Base-by-base conservation (phyloP, 1,140 invertebrate genomes). In the Formica exsecta region DNA sequence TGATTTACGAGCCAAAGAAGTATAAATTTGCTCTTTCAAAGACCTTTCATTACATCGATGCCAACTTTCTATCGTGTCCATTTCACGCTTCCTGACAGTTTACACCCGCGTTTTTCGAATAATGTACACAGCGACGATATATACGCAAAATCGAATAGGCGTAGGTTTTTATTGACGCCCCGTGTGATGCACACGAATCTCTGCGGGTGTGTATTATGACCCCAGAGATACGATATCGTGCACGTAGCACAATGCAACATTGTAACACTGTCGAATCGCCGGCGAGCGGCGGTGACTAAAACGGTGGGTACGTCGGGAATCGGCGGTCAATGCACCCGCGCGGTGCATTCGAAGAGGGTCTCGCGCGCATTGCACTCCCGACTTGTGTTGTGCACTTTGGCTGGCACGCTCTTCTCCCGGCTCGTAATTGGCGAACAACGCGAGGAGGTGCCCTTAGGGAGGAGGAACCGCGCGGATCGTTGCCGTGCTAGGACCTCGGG, bases 291-390 rank as follows among this genome's bases (percentile, higher is more conserved):
- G 64, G 36, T 70, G 77, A 65, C 77, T 70, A 70, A 80, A 80
- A 41, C 79, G 36, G 22, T 48, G 48, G 36, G 54, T 83, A 83
- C 73, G 66, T 73, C 54, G 79, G 54, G 79, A 83, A 83, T 83
- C 38, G 48, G 79, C 79, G 79, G 79, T 83, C 79, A 74, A 83
- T 83, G 79, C 79, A 83, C 79, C 29, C 79, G 68, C 57, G 41
- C 64, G 57, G 0, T 83, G 79, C 68, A 61, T 74, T 83, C 79
- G 79, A 19, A 73, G 62, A 61, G 79, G 73, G 68, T 73, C 51
- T 57, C 66, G 38, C 66, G 41, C 79, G 57, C 19, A 68, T 38
- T 48, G 68, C 54, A 80, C 65, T 57, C 36, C 29, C n/a, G 38
- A 29, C 25, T 25, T 44, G 76, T 54, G 19, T 77, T 57, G 32